These are phyloP conservation scores for Ridgeia piscesae DNA, from an alignment of 1,140 invertebrate species.

Conservation along the genomic window DNA sequence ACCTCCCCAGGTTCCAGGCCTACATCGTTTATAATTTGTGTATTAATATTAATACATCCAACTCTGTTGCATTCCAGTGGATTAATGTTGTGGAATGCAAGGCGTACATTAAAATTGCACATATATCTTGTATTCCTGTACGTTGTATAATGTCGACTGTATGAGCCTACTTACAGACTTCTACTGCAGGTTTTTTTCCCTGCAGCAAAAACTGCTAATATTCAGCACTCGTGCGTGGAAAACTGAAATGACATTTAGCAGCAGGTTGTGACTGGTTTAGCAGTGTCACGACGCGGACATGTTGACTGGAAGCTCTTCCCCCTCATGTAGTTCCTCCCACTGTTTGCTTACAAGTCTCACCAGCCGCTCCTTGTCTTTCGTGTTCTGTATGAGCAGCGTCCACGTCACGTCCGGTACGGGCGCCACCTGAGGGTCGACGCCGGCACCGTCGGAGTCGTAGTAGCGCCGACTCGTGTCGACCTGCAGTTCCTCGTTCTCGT, in stretches of 20 bases:
- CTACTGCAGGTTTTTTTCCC: no score
- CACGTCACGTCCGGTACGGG: constrained; percentile 40
- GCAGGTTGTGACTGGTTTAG: background rate
- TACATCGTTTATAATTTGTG: background rate
- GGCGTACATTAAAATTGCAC: background rate
- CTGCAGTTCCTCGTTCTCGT: constrained; percentile 46
- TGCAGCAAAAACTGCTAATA: background rate
- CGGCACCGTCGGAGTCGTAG: constrained; percentile 40
- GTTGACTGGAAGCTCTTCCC: constrained; percentile 29
- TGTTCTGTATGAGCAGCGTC: constrained; percentile 43
- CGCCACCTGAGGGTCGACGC: constrained; percentile 23
- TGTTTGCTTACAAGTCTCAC: constrained; percentile 44
- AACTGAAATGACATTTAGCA: background rate
- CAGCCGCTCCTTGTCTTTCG: constrained; percentile 45
- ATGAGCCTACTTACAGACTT: no score
- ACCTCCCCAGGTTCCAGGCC: no score
- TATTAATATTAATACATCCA: background rate
- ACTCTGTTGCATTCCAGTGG: background rate
- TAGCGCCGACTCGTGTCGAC: constrained; percentile 47
- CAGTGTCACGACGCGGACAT: background rate
- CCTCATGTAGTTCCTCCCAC: constrained; percentile 42
- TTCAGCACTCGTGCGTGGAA: background rate
- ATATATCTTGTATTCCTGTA: background rate
- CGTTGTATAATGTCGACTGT: no score
- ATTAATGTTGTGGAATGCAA: background rate